Base-by-base conservation (phyloP, 2,797 vertebrate species). In the Peromyscus aztecus region DNA sequence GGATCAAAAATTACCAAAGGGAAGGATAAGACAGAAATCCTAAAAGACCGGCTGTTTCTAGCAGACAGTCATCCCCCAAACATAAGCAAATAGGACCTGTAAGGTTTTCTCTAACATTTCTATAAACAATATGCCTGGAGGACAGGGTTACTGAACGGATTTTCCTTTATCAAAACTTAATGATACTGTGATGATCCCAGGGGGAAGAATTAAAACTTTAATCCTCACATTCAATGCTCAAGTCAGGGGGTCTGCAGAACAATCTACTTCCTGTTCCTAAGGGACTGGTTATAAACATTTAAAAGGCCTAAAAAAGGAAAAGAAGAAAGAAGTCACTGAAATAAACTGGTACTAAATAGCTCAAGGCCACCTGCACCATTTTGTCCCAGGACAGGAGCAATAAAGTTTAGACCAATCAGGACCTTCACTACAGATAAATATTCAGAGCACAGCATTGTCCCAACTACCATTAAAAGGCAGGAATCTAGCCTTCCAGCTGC, bases 1-100 rank as follows among this genome's bases (percentile, higher is more conserved):
- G 76, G 65, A 37, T 75, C 94, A 94, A 89, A 75, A 94, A 94
- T 97, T 94, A 40, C 57, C 89, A 94, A 92, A 96, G 90, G 80
- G 78, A 94, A 96, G 1, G 21, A 14, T 76, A 95, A 75, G 77
- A 14, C 24, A 57, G 78, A 34, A 97, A 52, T 14, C 52, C 88
- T 85, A 21, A 29, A 14, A 0, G 84, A 63, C 94, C 40, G 75
- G 78, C 85, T 94, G 61, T 55, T 57, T n/a, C 43, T 95, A 77
- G 76, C 94, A 8, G 69, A 57, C 27, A 61, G 63, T 29, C 31
- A 21, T 1, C 9, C 21, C 57, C 61, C 85, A 92, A 40, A 61
- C n/a, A 8, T 7, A n/a, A 37, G 34, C 63, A 57, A 34, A 46
- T 8, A 34, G 34, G 0, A 46, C 23, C 84, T n/a, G 4, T 10